Evolutionary conservation across 2,113 vertebrate genomes (phyloP), one percentile per base, ranked within the genome.

Genomic region (Cyanoramphus novaezelandiae): DNA sequence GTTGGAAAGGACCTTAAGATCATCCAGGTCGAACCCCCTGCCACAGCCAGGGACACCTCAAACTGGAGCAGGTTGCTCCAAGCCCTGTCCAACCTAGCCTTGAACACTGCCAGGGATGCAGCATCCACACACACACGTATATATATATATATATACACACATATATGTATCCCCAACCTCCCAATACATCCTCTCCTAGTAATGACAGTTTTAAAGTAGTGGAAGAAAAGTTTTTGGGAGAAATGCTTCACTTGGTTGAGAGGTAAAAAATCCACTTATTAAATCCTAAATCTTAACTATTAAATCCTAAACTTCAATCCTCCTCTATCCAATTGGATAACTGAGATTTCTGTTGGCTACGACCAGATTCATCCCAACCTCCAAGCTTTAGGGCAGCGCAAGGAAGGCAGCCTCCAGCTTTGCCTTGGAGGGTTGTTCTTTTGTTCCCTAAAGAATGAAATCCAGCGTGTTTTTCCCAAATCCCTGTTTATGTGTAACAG

Each of bases 281-380:
- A 31, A 37, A 41, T 23, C 20, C 33, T 15, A 59, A n/a, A 59
- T n/a, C 33, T n/a, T 59, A 15, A 7, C 53, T 59, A 23, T n/a
- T 59, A 59, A 23, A 59, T 23, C 33, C 21, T 35, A 59, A 16
- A 35, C 33, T 23, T 59, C 33, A 35, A 14, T 10, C 33, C 13
- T 23, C 21, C 35, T 64, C 63, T 17, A 1, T 4, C 33, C 37
- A 12, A 3, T 4, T 11, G 3, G 52, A 11, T 0, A 31, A 47
- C 47, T 9, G 68, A 9, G 64, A 16, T 27, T 43, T 37, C 19
- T 29, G 69, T 3, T 3, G 24, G 2, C 9, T 4, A 0, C 4
- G 33, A n/a, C 11, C 7, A 5, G 47, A 14, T 25, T 17, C 46
- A 33, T 28, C 55, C 43, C 53, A 12, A 0, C 3, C 52, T n/a